Percentiles rank a stretch among this genome's conserved stretches.
Conservation (phyloP, 2,113 vertebrate species). For the Tapirus terrestris region DNA sequence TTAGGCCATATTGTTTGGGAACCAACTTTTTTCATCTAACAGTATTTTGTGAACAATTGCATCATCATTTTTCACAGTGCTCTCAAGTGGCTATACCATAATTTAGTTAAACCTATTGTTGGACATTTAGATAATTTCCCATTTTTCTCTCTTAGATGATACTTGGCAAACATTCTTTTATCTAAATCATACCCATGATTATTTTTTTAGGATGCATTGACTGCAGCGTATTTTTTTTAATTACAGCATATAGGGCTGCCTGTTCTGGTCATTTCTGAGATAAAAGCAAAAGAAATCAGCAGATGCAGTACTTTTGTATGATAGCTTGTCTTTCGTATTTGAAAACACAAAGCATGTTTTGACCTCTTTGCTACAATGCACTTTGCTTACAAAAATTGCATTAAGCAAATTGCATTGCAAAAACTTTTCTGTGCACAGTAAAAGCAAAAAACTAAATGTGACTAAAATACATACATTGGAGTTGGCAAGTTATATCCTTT, state of each 20-base stretch:
- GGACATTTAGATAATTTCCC: not conserved
- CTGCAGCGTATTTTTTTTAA: not conserved
- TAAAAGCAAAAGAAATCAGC: slow-evolving; percentile 35
- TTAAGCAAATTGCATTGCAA: not conserved
- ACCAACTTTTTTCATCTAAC: slow-evolving; percentile 4
- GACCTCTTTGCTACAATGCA: not conserved
- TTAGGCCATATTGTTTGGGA: slow-evolving; percentile 16
- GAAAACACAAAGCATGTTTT: slow-evolving; percentile 43
- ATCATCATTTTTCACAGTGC: slow-evolving; percentile 12
- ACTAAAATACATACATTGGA: slow-evolving; percentile 18
- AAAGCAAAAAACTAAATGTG: slow-evolving; percentile 44
- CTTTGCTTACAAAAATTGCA: slow-evolving; percentile 44
- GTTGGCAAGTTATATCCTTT: not conserved
- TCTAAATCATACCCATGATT: slow-evolving; percentile 7
- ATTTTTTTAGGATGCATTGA: not conserved
- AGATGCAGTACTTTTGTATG: not conserved
- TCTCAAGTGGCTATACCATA: not conserved
- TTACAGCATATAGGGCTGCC: not conserved
- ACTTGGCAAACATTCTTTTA: slow-evolving; percentile 19
- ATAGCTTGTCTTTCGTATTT: slow-evolving; percentile 4
- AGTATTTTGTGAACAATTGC: not conserved
- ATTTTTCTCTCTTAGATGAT: slow-evolving; percentile 29
- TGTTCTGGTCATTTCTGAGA: not conserved
- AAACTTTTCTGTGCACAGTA: not conserved
- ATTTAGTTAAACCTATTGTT: slow-evolving; percentile 40